Conservation (phyloP, 1,140 invertebrate species). For the Philopotamus ludificatus region DNA sequence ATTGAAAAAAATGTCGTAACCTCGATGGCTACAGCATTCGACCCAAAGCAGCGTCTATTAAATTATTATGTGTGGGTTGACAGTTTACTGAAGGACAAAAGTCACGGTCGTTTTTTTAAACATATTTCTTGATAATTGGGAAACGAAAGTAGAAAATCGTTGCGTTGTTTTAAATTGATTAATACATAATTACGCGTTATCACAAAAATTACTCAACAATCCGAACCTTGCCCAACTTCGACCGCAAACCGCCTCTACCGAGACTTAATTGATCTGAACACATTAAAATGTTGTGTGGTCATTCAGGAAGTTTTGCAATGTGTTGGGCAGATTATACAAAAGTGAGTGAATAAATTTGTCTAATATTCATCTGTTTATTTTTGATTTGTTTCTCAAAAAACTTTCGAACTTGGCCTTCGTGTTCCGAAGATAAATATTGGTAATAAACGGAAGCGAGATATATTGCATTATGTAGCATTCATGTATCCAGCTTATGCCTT, state of each 20-base stretch:
- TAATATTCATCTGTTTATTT: no score
- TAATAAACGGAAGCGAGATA: no score
- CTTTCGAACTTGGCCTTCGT: not conserved
- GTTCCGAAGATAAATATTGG: no score
- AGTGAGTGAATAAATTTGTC: no score
- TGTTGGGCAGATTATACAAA: constrained; percentile 2
- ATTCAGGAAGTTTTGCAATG: constrained; percentile 9
- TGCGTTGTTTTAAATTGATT: no score
- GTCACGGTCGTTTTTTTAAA: constrained; percentile 9
- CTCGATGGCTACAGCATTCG: not conserved
- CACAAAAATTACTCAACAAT: not conserved
- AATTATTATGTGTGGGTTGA: constrained; percentile 20
- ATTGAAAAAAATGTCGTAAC: not conserved
- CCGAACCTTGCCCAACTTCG: not conserved
- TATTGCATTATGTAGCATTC: no score
- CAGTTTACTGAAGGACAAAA: constrained; percentile 16
- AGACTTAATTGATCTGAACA: not conserved
- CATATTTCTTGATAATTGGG: no score
- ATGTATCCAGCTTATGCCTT: no score
- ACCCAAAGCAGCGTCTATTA: not conserved
- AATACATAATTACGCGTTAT: no score
- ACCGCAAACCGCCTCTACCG: constrained; percentile 2
- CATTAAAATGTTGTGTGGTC: not conserved
- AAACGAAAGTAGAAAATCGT: no score
- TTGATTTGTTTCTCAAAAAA: no score